Evolutionary conservation across 2,888 invertebrate species (phyloP), one percentile per base, ranked within the genome.

Genomic region (Julus scanicus): DNA sequence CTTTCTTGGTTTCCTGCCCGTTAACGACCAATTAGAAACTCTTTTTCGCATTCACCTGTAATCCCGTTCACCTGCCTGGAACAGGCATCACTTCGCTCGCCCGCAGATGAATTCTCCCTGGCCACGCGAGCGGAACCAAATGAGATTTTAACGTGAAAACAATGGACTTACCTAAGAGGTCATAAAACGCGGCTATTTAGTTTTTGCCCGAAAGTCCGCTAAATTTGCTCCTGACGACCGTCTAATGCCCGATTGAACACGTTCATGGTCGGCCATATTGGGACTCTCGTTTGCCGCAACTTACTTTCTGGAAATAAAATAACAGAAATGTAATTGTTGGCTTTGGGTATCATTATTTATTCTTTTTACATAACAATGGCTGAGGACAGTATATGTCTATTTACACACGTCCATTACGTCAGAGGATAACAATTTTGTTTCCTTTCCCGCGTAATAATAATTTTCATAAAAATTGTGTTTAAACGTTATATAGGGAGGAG

Each of bases 91-190:
- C 57, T 57, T 57, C 15, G 57, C 57, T 57, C 57, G 57, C 57
- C 57, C 15, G 57, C 57, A 57, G 57, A 17, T 57, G 57, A 17
- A 57, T 57, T 63, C 63, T n/a, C 63, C 17, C 63, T 63, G 63
- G 63, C 63, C 63, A 63, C 63, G 63, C 63, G 63, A 63, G 63
- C 63, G 63, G 63, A 63, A 63, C 63, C 63, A 17, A 63, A 63
- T 63, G 63, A 63, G 63, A 5, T 63, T 63, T 63, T 63, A 63
- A 63, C 6, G 13, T n/a, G 63, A 63, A 63, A 63, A 63, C 63
- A 63, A 63, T 63, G 17, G n/a, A 63, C 63, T 63, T n/a, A 63
- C 63, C 63, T 63, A 63, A n/a, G 1, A n/a, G n/a, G 63, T n/a
- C 63, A n/a, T 63, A 63, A 63, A 63, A n/a, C n/a, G n/a, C n/a